A percentile compares a stretch with the other conserved stretches of the same genome.
phyloP scores from a whole-genome alignment of 2,797 vertebrate genomes.

The Psittacula derbiana region DNA sequence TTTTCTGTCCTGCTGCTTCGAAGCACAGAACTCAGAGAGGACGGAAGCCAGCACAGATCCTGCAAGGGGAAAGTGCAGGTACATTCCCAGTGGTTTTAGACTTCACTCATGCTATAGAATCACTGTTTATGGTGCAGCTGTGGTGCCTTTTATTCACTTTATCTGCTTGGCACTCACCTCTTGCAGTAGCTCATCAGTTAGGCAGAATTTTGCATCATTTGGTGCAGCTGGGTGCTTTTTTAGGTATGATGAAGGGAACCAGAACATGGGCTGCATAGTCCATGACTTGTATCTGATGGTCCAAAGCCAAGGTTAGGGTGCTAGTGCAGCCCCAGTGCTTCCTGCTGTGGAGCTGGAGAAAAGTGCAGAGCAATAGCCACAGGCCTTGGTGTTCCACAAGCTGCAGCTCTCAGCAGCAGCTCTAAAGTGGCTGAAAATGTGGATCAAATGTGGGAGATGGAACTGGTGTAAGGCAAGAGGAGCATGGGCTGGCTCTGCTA shows the following conservation, averaged over 20 bases:
- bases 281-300: neutral
- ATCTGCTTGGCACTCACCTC: neutral
- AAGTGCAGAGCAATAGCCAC: neutral
- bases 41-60: too few species aligned
- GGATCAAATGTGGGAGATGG: neutral
- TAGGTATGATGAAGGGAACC: neutral
- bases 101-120: neutral
- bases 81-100: neutral
- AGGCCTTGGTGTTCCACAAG: neutral
- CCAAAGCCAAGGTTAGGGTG: neutral
- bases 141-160: neutral
- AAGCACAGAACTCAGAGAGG: neutral
- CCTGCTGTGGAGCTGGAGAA: neutral
- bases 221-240: neutral
- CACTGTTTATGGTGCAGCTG: neutral
- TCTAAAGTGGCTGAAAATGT: neutral
- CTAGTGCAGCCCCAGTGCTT: neutral
- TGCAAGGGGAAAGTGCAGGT: too few species aligned
- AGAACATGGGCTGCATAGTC: neutral
- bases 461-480: neutral
- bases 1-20: neutral
- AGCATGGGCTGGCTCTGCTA: rapidly evolving
- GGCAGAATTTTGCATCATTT: neutral
- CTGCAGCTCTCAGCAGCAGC: neutral
- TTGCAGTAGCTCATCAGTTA: neutral